These are phyloP conservation scores for Chelidonichthys spinosus DNA, from an alignment of 2,797 vertebrate species.

Conservation along the genomic window DNA sequence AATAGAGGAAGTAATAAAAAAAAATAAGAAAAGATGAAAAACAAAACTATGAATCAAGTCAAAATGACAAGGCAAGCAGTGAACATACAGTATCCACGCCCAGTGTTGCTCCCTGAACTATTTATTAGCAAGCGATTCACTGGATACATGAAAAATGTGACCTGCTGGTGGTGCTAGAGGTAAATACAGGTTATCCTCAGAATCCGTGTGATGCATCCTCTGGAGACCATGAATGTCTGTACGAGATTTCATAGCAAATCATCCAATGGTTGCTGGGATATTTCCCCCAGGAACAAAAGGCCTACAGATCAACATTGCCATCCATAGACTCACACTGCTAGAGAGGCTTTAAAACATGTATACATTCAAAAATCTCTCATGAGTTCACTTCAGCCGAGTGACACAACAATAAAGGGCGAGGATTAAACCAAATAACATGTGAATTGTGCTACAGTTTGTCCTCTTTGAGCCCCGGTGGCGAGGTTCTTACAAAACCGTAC, in stretches of 20 bases:
- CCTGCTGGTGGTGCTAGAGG: neutral
- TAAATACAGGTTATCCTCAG: neutral
- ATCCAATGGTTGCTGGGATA: neutral
- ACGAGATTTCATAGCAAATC: neutral
- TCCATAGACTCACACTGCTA: neutral
- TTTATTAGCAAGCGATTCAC: neutral
- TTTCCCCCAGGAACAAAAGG: neutral
- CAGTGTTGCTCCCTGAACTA: neutral
- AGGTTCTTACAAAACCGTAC: conserved; percentile 61
- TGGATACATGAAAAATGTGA: neutral
- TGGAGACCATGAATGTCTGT: neutral
- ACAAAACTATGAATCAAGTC: neutral
- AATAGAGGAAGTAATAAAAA: neutral
- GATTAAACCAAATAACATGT: neutral
- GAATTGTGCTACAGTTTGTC: conserved; percentile 30
- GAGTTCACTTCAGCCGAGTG: neutral
- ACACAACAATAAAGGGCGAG: neutral
- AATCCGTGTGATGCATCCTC: neutral
- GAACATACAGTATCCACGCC: neutral
- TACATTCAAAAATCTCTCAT: neutral
- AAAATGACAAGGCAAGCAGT: neutral
- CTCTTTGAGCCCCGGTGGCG: conserved; percentile 25
- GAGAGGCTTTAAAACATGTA: neutral
- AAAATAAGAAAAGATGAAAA: neutral
- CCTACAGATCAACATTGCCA: neutral